Percentiles rank a stretch among this genome's conserved stretches.
Conservation (phyloP, 2,797 vertebrate genomes). For the Sphaeramia orbicularis region DNA sequence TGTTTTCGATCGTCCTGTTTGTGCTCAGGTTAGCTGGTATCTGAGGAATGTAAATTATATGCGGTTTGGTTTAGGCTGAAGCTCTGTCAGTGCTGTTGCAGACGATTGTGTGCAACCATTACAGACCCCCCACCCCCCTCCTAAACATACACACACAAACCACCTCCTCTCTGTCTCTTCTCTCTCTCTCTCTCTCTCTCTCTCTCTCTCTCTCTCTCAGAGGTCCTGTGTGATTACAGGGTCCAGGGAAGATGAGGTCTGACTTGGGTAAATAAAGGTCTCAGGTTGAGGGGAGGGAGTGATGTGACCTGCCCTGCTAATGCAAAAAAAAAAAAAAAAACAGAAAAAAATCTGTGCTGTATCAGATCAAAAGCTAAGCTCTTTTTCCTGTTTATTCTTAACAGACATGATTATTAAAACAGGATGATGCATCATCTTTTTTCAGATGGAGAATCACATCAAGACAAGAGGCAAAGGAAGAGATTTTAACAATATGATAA, state of each 20-base stretch:
- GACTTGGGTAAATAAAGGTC: slow-evolving; percentile 74
- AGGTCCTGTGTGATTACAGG: slow-evolving; percentile 74
- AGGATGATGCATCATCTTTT: slow-evolving; percentile 9
- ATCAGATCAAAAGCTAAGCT: slow-evolving; percentile 48
- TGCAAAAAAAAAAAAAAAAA: slow-evolving; percentile 19
- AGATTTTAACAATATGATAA: slow-evolving; percentile 7
- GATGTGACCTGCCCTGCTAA: slow-evolving; percentile 42
- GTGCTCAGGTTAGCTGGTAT: slow-evolving; percentile 82
- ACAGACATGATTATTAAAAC: slow-evolving; percentile 47
- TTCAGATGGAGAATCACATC: slow-evolving; percentile 10
- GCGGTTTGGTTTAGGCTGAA: slow-evolving; percentile 74
- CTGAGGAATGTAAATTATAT: slow-evolving; percentile 87
- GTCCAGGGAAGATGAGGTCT: slow-evolving; percentile 61
- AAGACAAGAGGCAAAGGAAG: background rate
- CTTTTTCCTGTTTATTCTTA: slow-evolving; percentile 48
- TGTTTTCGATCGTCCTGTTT: slow-evolving; percentile 83
- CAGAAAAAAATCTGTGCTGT: slow-evolving; percentile 16
- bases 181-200: slow-evolving; percentile 7
- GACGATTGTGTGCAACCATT: slow-evolving; percentile 52
- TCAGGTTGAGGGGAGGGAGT: slow-evolving; percentile 40
- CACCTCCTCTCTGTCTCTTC: slow-evolving; percentile 22
- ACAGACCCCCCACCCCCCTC: slow-evolving; percentile 1
- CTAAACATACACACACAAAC: slow-evolving; percentile 15
- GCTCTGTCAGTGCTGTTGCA: slow-evolving; percentile 60
- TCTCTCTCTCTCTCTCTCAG: no score